Conservation (phyloP, 2,888 invertebrate genomes). For the Drosophila neotestacea region DNA sequence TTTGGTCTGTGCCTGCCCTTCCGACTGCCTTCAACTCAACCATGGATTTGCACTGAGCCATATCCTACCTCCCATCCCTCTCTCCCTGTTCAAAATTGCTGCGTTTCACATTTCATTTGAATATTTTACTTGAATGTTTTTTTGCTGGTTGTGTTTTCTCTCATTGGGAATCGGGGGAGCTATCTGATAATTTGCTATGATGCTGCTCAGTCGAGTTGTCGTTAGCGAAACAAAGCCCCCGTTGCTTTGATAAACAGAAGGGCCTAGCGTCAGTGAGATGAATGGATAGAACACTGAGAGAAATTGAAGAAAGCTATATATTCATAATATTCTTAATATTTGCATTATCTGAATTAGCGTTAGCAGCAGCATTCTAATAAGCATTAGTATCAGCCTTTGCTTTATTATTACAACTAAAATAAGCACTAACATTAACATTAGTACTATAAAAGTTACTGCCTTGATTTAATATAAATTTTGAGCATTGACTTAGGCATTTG, state of each 20-base stretch:
- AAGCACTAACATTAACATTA: no score
- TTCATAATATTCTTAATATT: no score
- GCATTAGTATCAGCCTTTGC: neutral
- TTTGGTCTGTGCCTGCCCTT: constrained; percentile 56
- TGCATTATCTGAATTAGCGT: neutral
- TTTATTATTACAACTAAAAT: no score
- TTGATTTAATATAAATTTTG: no score
- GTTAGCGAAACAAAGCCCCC: constrained; percentile 63
- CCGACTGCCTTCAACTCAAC: constrained; percentile 18
- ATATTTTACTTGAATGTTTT: constrained; percentile 70
- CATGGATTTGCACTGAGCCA: constrained; percentile 10
- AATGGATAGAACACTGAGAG: constrained; percentile 39
- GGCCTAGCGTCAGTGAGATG: constrained; percentile 35
- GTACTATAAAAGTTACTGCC: no score
- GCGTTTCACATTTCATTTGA: constrained; percentile 81
- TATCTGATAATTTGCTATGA: constrained; percentile 79
- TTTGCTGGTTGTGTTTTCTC: constrained; percentile 37
- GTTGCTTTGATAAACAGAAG: constrained; percentile 67
- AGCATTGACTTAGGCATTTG: no score
- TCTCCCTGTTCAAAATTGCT: constrained; percentile 63
- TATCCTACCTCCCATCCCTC: neutral
- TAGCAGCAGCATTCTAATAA: neutral
- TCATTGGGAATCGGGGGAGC: constrained; percentile 42
- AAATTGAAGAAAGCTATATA: constrained; percentile 8
- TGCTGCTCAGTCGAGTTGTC: constrained; percentile 49